A percentile compares a stretch with the other conserved stretches of the same genome.
Conservation (phyloP, 1,140 invertebrate species). For the Whitmania pigra region DNA sequence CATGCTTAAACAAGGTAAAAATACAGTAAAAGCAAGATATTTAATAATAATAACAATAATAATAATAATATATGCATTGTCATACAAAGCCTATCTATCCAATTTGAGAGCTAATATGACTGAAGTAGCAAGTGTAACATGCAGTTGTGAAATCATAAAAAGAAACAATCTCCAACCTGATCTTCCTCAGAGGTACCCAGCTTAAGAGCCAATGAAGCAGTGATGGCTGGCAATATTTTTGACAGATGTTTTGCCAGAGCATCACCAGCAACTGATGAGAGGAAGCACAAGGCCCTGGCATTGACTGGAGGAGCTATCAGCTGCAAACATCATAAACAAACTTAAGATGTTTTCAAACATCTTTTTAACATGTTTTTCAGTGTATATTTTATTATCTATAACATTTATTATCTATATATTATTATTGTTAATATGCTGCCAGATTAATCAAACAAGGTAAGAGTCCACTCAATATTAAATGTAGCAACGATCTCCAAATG, state of each 20-base stretch:
- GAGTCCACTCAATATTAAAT: too few species aligned
- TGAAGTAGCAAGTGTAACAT: not conserved
- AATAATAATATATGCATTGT: too few species aligned
- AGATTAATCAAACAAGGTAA: too few species aligned
- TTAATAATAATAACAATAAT: too few species aligned
- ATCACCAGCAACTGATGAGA: constrained; percentile 82
- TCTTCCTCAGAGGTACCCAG: constrained; percentile 45
- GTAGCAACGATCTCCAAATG: not conserved
- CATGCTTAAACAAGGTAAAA: not conserved
- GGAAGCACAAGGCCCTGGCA: constrained; percentile 77
- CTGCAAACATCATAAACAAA: constrained; percentile 38
- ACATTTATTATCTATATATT: too few species aligned
- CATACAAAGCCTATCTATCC: too few species aligned
- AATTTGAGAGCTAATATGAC: too few species aligned
- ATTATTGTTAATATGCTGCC: too few species aligned
- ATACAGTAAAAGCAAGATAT: too few species aligned
- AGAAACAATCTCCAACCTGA: constrained; percentile 28
- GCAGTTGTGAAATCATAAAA: not conserved
- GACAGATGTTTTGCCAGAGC: constrained; percentile 76
- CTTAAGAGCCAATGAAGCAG: constrained; percentile 57
- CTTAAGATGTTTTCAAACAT: too few species aligned
- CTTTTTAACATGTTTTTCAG: not conserved
- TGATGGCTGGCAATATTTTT: constrained; percentile 77
- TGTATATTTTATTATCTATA: not conserved
- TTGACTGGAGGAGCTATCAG: constrained; percentile 71